Percentiles rank a stretch among this genome's conserved stretches.
phyloP scores from a whole-genome alignment of 1,140 invertebrate species.

The Oryzaephilus surinamensis region DNA sequence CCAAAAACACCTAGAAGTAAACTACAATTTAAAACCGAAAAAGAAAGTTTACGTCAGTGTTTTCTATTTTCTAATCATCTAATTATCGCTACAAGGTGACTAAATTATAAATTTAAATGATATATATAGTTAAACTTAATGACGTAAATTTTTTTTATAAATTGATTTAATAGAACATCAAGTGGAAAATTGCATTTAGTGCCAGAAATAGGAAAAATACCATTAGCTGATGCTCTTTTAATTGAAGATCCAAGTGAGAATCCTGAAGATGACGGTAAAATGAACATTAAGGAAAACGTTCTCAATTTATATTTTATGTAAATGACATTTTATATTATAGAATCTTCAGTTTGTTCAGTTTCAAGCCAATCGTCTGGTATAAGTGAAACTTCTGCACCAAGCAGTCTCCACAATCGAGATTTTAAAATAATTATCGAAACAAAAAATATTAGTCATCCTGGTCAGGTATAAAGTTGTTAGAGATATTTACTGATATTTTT shows the following conservation, averaged over 20 bases:
- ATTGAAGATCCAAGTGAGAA: slow-evolving; percentile 68
- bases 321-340: slow-evolving; percentile 31
- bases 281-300: not conserved
- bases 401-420: slow-evolving; percentile 67
- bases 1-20: slow-evolving; percentile 45
- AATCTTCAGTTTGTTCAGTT: slow-evolving; percentile 47
- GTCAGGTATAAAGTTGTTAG: slow-evolving; percentile 26
- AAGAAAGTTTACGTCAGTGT: slow-evolving; percentile 65
- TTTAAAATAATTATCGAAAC: slow-evolving; percentile 79
- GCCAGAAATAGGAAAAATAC: slow-evolving; percentile 71
- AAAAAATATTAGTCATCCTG: slow-evolving; percentile 49
- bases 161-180: slow-evolving; percentile 44
- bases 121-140: too few species aligned
- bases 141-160: too few species aligned
- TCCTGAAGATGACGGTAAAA: slow-evolving; percentile 51
- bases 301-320: not conserved
- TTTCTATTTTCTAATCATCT: slow-evolving; percentile 81
- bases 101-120: too few species aligned
- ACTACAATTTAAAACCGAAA: slow-evolving; percentile 57
- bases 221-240: slow-evolving; percentile 71
- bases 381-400: slow-evolving; percentile 41
- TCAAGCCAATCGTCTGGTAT: slow-evolving; percentile 47
- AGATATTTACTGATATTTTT: not conserved
- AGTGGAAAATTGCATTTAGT: slow-evolving; percentile 78
- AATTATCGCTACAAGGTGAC: slow-evolving; percentile 63